Conservation (phyloP, 2,113 vertebrate species). For the Gasterosteus nipponicus region DNA sequence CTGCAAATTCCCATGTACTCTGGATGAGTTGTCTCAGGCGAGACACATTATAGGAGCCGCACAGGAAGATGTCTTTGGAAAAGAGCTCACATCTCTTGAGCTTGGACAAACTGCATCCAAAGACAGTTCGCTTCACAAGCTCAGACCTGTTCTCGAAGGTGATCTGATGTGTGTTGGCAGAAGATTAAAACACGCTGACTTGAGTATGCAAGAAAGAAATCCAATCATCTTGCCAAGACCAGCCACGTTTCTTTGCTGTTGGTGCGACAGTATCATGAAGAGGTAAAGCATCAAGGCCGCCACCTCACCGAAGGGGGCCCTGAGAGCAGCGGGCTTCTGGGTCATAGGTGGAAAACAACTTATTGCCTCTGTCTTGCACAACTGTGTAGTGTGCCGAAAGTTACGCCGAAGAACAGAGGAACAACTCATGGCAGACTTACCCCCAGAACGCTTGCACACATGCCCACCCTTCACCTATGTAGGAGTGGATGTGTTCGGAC, state of each 20-base stretch:
- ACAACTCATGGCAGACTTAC: neutral
- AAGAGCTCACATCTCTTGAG: neutral
- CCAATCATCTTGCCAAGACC: neutral
- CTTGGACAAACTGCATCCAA: neutral
- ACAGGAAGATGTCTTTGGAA: neutral
- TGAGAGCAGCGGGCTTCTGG: neutral
- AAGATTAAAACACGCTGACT: neutral
- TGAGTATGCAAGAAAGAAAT: neutral
- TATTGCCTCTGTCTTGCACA: neutral
- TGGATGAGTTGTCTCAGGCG: neutral
- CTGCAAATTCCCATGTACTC: neutral
- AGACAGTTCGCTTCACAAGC: neutral
- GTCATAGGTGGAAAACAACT: neutral
- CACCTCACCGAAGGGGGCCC: neutral
- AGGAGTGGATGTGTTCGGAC: neutral
- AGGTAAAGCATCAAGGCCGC: neutral
- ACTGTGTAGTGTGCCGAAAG: neutral
- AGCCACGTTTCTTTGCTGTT: neutral
- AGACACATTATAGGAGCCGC: neutral
- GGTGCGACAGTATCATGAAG: neutral
- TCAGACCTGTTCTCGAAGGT: neutral
- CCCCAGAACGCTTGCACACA: neutral
- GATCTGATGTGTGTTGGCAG: neutral
- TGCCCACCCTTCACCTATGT: neutral
- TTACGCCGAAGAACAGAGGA: neutral